phyloP scores from a whole-genome alignment of 2,113 vertebrate genomes.

The Cynoglossus semilaevis region DNA sequence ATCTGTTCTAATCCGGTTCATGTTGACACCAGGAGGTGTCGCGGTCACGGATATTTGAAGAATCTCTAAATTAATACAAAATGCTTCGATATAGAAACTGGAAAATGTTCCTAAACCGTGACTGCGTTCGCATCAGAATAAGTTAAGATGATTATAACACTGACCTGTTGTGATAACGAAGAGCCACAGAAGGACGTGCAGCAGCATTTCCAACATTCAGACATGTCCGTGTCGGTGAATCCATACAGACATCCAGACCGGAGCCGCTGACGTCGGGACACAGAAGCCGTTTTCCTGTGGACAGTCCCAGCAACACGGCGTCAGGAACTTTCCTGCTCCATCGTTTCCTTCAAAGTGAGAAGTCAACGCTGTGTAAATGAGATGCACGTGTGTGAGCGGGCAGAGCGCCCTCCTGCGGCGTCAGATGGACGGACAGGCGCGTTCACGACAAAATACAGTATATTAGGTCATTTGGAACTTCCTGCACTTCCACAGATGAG shows the following conservation, averaged over 20 bases:
- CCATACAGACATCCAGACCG: conserved; percentile 16
- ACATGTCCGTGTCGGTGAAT: conserved; percentile 66
- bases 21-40: too few species aligned
- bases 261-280: not conserved
- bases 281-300: conserved; percentile 16
- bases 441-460: too few species aligned
- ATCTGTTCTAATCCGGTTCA: too few species aligned
- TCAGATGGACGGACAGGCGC: not conserved
- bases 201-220: conserved; percentile 73
- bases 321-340: conserved; percentile 58
- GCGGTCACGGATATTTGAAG: too few species aligned
- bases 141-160: too few species aligned
- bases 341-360: conserved; percentile 51
- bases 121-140: too few species aligned
- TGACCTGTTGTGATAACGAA: conserved; percentile 72
- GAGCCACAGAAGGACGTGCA: conserved; percentile 61
- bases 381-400: conserved; percentile 58
- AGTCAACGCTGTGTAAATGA: conserved; percentile 28
- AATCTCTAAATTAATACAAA: too few species aligned
- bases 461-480: not conserved
- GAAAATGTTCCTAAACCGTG: too few species aligned
- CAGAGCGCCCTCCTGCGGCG: not conserved
- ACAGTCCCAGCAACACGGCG: conserved; percentile 22
- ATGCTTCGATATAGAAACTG: too few species aligned
- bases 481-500: conserved; percentile 26